Base-by-base conservation (phyloP, 2,113 vertebrate species). In the Archocentrus centrarchus region DNA sequence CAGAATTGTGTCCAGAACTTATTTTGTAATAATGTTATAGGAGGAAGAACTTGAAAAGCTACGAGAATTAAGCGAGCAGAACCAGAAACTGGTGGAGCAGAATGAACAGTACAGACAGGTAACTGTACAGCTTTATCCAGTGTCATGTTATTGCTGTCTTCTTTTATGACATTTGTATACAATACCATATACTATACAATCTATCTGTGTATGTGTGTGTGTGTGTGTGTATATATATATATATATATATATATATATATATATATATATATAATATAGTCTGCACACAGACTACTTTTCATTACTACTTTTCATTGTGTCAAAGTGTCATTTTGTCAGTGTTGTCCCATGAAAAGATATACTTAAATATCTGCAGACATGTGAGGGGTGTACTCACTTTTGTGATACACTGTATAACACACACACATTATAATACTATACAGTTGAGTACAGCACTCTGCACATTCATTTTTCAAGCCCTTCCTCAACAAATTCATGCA, bases 11-110 rank as follows among this genome's bases (percentile, higher is more conserved):
- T 41, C 4, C 13, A 53, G 15, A 8, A n/a, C 20, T 22, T 64
- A 24, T 11, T 68, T n/a, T 82, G 10, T 73, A 9, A 75, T n/a
- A 4, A 60, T 1, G 50, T 81, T 86, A 81, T 87, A 99, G 98
- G 97, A 99, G 59, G 96, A 98, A 84, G 97, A 99, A 83, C 95
- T 99, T 63, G 89, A 93, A 80, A 98, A 97, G 88, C 96, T 98
- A 88, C 94, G 62, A 37, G 95, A 96, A 79, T 66, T 97, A 0
- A 97, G 94, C 76, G 97, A 97, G 73, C 96, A 97, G 91, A 97
- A 98, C 86, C 96, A 97, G 82, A 95, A 95, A 30, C 95, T 98
- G 30, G 78, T 95, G 44, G 95, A 80, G 75, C 97, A 99, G 86
- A 97, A 97, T 11, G 97, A 97, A 9, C 60, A 89, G 1, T 95